Base-by-base conservation (phyloP, 2,797 vertebrate genomes). In the Onychomys leucogaster region DNA sequence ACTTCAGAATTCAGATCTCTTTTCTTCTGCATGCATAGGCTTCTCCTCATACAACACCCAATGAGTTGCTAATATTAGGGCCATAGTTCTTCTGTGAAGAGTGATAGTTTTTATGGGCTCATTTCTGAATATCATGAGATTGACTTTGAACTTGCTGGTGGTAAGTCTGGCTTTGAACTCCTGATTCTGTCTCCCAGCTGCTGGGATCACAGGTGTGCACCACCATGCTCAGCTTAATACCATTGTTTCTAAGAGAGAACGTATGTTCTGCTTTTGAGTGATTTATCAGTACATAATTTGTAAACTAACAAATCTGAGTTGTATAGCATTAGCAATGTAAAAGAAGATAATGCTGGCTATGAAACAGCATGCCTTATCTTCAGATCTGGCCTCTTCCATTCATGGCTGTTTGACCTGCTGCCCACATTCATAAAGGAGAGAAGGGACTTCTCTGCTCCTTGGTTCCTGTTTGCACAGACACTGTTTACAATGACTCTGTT, bases 221-320 rank as follows among this genome's bases (percentile, higher is more conserved):
- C 37, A n/a, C 29, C 41, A 77, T 10, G 41, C 41, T 46, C 57
- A 52, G 34, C 29, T 57, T 77, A 85, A 89, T 73, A 21, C 12
- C 49, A 5, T 95, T 78, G 61, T 96, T 94, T 84, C 57, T 65
- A 89, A 49, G 9, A 76, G 9, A 92, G n/a, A 95, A 81, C 71
- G 67, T 89, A 8, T 93, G 25, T 89, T 91, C 46, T 95, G 49
- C n/a, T 94, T 96, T 52, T 41, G 29, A 76, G 84, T 75, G 63
- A 27, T 61, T 76, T 90, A 1, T 76, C 86, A 89, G 55, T 49
- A 73, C 37, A 3, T 55, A 67, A 80, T 82, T 90, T 91, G 89
- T 61, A 94, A 16, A 71, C 6, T 63, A 86, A 41, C 34, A 76
- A 2, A 59, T 59, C 65, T 32, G 19, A 55, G 27, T 52, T 77